Base-by-base conservation (phyloP, 53 echinoderm and acorn worm species). In the Arbacia lixula region DNA sequence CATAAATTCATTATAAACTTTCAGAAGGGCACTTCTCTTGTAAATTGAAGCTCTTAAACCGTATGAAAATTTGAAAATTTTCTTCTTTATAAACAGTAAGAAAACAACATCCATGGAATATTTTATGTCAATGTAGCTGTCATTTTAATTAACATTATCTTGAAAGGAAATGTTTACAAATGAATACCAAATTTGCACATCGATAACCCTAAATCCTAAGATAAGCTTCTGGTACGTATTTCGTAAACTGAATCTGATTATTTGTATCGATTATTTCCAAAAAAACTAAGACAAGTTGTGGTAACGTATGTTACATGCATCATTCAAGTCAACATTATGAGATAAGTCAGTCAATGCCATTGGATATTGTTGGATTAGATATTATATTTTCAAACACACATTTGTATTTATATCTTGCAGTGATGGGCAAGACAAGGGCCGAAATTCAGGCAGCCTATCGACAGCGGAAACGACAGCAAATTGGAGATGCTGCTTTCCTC, bases 381-480 rank as follows among this genome's bases (percentile, higher is more conserved):
- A 28, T 64, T 64, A 64, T 67, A 67, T 37, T 36, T 30, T 37
- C 11, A 67, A 12, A 29, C 22, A 8, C 16, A 16, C 11, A 17
- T 68, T 38, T 68, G 1, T 33, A 16, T 28, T 38, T 3, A 39
- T 68, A 40, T 68, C 35, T 68, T 34, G 25, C 58, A 68, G 68
- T 6, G 21, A 40, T 68, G 68, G 68, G 40, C 68, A 68, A 68
- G 68, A 68, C 68, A 40, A 1, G 41, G 68, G 68, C 68, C n/a
- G 68, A 84, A 53, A 84, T 69, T 24, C 84, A 84, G 55, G 84
- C 84, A 30, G 84, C 84, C 41, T 84, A 84, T 37, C 56, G 71
- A 26, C 68, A 84, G 29, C 68, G 58, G 56, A 84, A 69, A 84
- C 56, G 71, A 36, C 22, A 84, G 25, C 36, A 69, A 55, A 63